phyloP scores from a whole-genome alignment of 2,113 vertebrate species.

The Acrocephalus kingi region DNA sequence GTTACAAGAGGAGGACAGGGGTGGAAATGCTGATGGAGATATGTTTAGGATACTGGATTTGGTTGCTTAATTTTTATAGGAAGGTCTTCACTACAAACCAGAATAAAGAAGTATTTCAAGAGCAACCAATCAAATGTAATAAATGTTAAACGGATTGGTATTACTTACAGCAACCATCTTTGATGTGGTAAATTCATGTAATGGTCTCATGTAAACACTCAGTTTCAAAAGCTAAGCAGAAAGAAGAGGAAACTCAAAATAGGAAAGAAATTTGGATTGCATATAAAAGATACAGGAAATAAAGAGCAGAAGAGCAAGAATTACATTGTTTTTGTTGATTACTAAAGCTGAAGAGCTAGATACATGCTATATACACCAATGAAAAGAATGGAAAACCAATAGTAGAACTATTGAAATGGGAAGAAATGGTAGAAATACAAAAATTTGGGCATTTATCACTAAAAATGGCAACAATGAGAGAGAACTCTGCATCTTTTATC shows the following conservation, averaged over 20 bases:
- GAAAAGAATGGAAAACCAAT: not conserved
- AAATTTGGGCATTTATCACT: not conserved
- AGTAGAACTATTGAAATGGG: not conserved
- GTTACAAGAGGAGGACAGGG: rapidly evolving
- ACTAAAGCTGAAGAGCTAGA: not conserved
- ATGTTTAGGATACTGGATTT: not conserved
- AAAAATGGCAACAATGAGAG: not conserved
- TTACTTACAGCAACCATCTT: not conserved
- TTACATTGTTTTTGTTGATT: not conserved
- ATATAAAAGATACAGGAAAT: not conserved
- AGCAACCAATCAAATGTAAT: not conserved
- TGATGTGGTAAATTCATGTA: not conserved
- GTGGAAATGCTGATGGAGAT: not conserved
- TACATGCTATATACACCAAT: not conserved
- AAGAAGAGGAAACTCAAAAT: not conserved
- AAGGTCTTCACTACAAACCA: not conserved
- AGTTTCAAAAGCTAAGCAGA: not conserved
- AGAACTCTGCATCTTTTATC: not conserved
- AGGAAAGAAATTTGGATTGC: not conserved
- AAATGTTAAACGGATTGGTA: rapidly evolving
- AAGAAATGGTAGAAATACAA: not conserved
- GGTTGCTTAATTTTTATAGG: not conserved
- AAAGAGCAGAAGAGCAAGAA: not conserved
- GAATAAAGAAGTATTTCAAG: not conserved
- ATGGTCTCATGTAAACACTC: not conserved